Base-by-base conservation (phyloP, 1,140 invertebrate genomes). In the Meteorus sp. region DNA sequence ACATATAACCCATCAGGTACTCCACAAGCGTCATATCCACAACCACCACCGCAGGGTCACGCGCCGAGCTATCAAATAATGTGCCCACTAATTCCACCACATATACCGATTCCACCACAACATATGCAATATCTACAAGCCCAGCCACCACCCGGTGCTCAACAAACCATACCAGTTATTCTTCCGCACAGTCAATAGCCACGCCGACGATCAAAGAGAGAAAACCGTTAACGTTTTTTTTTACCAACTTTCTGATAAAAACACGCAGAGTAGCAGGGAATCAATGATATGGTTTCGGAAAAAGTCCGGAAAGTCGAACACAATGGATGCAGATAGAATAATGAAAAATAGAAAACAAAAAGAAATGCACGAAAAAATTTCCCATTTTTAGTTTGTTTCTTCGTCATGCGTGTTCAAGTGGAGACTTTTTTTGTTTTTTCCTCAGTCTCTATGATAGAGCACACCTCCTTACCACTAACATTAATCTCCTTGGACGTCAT, bases 1-100 rank as follows among this genome's bases (percentile, higher is more conserved):
- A 82, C 80, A 61, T 83, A 83, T 66, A 83, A 83, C 70, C 80
- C 83, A 66, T 79, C 83, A 63, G 78, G 85, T 66, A 79, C 85
- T 68, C 78, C 79, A 25, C 82, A 81, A 62, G 79, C 80, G 9
- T 76, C 81, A 2, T 81, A 81, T 59, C 77, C 79, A 8, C 79
- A 82, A 45, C 81, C 81, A 45, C 81, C 81, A 39, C 82, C 79
- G 1, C 81, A 82, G 57, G 73, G 78, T 27, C 79, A 82, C 58
- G 80, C 77, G 23, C 79, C 81, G 50, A 75, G 73, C 45, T 85
- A 81, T 66, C 84, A 82, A 41, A 74, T 87, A 41, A 83, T 87
- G 81, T 87, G 85, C 64, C 81, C 83, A 29, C 74, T 85, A 6
- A 71, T 84, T 53, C 81, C 83, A 29, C 81, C 81, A 55, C 83